Evolutionary conservation across 2,888 invertebrate species (phyloP).

Genomic region (Perdita meconis): DNA sequence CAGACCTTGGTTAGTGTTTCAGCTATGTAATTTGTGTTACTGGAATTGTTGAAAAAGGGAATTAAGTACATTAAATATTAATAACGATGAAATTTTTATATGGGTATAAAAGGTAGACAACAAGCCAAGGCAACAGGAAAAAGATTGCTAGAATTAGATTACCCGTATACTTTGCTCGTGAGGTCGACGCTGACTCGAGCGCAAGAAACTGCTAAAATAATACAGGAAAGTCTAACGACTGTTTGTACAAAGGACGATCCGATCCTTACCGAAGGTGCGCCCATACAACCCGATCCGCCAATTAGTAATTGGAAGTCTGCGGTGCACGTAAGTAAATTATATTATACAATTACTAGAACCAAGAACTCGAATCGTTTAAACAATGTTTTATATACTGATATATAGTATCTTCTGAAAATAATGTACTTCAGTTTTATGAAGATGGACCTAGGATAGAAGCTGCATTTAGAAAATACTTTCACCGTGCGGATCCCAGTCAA

Average conservation of each 20-base stretch:
- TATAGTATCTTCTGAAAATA: slow-evolving; percentile 16
- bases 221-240: slow-evolving; percentile 88
- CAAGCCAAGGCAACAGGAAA: slow-evolving; percentile 95
- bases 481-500: slow-evolving; percentile 93
- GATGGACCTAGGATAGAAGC: slow-evolving; percentile 98
- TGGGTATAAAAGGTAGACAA: slow-evolving; percentile 87
- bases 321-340: slow-evolving; percentile 86
- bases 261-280: slow-evolving; percentile 96
- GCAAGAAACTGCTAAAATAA: slow-evolving; percentile 94
- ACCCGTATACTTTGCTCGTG: slow-evolving; percentile 92
- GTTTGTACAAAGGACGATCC: slow-evolving; percentile 88
- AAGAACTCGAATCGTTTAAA: slow-evolving; percentile 20
- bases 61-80: neutral
- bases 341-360: no score
- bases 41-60: no score
- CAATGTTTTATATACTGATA: slow-evolving; percentile 2
- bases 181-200: slow-evolving; percentile 97
- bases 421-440: slow-evolving; percentile 91
- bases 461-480: slow-evolving; percentile 96
- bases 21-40: slow-evolving; percentile 1
- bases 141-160: slow-evolving; percentile 90
- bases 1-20: slow-evolving; percentile 89
- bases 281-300: slow-evolving; percentile 97
- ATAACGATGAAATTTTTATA: neutral
- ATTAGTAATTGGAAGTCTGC: slow-evolving; percentile 95